phyloP scores from a whole-genome alignment of 2,113 vertebrate genomes.

The Daubentonia madagascariensis region DNA sequence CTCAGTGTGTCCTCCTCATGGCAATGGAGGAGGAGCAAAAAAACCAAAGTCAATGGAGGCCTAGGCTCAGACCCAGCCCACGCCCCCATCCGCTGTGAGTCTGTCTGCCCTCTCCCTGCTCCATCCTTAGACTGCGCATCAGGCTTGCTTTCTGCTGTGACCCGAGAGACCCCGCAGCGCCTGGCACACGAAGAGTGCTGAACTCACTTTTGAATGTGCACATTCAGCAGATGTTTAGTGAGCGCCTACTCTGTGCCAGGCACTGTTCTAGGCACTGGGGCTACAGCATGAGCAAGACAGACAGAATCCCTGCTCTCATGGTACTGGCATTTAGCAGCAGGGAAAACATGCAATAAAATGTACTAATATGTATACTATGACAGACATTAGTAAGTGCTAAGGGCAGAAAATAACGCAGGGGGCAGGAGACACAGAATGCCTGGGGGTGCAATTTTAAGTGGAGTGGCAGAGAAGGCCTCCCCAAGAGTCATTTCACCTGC shows the following conservation, averaged over 20 bases:
- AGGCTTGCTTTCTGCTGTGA: not conserved
- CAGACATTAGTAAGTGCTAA: not conserved
- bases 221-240: not conserved
- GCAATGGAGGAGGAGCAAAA: too few relatives aligned
- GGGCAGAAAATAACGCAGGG: not conserved
- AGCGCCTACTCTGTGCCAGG: not conserved
- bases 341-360: not conserved
- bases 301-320: not conserved
- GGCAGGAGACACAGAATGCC: not conserved
- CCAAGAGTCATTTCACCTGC: accelerated
- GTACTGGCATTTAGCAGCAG: accelerated
- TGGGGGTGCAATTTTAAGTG: not conserved
- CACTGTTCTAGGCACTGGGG: not conserved
- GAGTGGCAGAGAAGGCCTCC: not conserved
- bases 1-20: not conserved
- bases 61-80: not conserved
- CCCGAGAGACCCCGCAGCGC: not conserved
- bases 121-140: not conserved
- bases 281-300: not conserved
- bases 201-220: not conserved
- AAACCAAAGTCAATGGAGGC: not conserved
- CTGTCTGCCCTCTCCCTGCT: not conserved
- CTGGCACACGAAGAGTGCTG: not conserved
- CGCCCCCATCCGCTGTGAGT: not conserved
- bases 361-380: accelerated